Percentiles rank a stretch among this genome's conserved stretches.
These are phyloP conservation scores for Aplodontia rufa DNA, from an alignment of 2,113 vertebrate genomes.

Conservation along the genomic window DNA sequence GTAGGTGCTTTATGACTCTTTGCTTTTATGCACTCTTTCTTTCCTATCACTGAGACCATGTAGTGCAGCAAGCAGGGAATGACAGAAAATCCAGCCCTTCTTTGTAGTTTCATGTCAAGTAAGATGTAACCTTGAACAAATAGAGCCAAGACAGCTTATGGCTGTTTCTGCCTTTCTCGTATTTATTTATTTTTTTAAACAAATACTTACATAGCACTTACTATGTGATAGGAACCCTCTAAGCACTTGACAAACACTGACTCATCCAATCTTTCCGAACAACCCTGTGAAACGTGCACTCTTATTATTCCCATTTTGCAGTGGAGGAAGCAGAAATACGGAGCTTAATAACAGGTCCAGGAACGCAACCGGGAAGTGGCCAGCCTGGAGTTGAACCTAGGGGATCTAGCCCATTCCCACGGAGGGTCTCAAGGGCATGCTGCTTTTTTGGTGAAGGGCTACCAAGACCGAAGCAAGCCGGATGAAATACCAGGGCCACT, in stretches of 20 bases:
- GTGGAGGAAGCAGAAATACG: background rate
- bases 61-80: background rate
- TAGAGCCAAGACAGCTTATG: background rate
- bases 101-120: background rate
- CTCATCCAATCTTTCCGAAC: conserved; percentile 5
- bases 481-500: background rate
- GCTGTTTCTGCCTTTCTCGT: background rate
- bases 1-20: background rate
- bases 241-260: conserved; percentile 31
- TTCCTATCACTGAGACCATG: background rate
- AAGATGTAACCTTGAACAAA: background rate
- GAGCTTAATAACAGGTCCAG: background rate
- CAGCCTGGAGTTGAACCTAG: background rate
- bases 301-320: conserved; percentile 11
- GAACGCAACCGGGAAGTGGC: background rate
- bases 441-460: background rate
- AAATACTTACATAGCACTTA: background rate
- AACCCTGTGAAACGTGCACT: background rate
- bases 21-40: background rate
- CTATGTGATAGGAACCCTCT: background rate
- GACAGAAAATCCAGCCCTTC: conserved; percentile 2
- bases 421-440: too few relatives aligned
- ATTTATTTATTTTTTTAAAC: conserved; percentile 22
- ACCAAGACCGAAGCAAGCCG: background rate
- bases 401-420: background rate